Evolutionary conservation across 2,797 vertebrate genomes (phyloP).

Genomic region (Apodemus agrarius): DNA sequence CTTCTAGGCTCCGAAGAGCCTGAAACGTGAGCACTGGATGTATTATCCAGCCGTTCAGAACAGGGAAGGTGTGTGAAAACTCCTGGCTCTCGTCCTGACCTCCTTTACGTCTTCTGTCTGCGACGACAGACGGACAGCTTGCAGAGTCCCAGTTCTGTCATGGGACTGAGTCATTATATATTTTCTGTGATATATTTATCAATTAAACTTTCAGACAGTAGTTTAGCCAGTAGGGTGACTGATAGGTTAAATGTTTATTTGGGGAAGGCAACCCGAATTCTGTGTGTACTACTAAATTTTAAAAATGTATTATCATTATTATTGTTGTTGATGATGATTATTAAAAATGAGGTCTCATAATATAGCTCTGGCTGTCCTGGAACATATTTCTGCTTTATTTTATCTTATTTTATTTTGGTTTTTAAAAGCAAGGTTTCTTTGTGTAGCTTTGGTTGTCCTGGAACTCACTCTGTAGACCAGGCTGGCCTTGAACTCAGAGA

Average conservation of each 20-base stretch:
- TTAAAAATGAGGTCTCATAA: background rate
- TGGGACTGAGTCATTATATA: constrained; percentile 20
- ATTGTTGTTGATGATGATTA: background rate
- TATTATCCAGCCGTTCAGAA: background rate
- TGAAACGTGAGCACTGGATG: background rate
- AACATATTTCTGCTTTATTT: background rate
- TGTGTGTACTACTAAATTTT: background rate
- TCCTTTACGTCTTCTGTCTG: constrained; percentile 5
- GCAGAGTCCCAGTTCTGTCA: background rate
- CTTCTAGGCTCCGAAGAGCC: background rate
- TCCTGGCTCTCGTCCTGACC: background rate
- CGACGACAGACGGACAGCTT: background rate
- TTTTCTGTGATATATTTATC: constrained; percentile 27
- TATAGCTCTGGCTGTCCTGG: background rate
- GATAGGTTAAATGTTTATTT: constrained; percentile 22
- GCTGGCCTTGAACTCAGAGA: background rate
- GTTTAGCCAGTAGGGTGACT: constrained; percentile 33
- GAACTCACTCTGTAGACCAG: background rate
- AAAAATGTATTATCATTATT: background rate
- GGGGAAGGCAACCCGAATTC: background rate
- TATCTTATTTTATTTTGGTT: too few species aligned
- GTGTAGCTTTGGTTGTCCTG: background rate
- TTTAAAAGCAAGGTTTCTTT: background rate
- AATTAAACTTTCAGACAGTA: constrained; percentile 29
- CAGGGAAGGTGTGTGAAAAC: background rate